Percentiles rank a stretch among this genome's conserved stretches.
These are phyloP conservation scores for Oryzias woworae DNA, from an alignment of 2,113 vertebrate genomes.

Conservation along the genomic window DNA sequence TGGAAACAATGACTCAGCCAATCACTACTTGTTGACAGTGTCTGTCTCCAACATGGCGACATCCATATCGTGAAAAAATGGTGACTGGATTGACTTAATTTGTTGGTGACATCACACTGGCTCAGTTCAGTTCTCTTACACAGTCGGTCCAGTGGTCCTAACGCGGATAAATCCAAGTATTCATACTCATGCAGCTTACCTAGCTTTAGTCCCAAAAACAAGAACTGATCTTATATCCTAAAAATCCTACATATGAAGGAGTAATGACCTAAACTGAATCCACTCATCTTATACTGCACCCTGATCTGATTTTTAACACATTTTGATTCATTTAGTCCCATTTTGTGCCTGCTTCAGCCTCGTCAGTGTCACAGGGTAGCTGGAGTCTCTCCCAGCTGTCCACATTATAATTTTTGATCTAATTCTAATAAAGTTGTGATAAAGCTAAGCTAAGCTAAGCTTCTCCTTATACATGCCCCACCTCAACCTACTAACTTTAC, in stretches of 20 bases:
- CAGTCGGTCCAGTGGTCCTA: neutral
- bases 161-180: conserved; percentile 5
- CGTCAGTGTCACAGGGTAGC: neutral
- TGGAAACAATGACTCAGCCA: too few species aligned
- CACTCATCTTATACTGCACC: neutral
- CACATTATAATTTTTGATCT: neutral
- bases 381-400: neutral
- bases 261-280: neutral
- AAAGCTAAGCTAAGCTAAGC: too few species aligned
- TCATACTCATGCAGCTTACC: neutral
- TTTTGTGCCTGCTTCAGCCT: too few species aligned
- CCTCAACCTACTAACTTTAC: neutral
- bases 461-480: too few species aligned
- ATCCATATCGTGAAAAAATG: too few species aligned
- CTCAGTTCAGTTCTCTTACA: too few species aligned
- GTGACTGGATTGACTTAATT: too few species aligned
- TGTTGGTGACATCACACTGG: too few species aligned
- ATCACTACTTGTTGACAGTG: too few species aligned
- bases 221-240: neutral
- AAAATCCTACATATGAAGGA: conserved; percentile 3
- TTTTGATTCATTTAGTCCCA: too few species aligned
- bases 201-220: neutral
- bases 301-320: too few species aligned
- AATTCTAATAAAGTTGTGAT: neutral
- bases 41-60: too few species aligned